These are phyloP conservation scores for Pao palembangensis DNA, from an alignment of 2,113 vertebrate genomes.

Conservation along the genomic window DNA sequence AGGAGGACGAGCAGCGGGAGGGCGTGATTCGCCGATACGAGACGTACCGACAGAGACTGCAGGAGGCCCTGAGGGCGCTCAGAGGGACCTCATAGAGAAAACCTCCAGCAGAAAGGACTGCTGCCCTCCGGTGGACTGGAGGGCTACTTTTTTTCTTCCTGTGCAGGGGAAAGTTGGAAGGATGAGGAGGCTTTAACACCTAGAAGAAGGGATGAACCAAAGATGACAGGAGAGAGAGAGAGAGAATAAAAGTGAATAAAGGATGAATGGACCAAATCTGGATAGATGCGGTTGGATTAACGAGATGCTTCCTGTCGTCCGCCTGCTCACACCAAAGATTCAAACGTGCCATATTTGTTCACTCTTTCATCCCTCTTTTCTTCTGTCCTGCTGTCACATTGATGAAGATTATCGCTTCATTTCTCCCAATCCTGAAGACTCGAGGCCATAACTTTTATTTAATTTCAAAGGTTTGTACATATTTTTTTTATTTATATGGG, in stretches of 20 bases:
- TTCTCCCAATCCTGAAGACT: constrained; percentile 52
- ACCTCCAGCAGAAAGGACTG: not conserved
- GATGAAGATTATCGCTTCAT: constrained; percentile 28
- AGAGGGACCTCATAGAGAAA: constrained; percentile 74
- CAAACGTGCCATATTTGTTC: constrained; percentile 60
- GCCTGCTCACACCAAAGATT: constrained; percentile 54
- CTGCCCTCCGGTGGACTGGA: constrained; percentile 24
- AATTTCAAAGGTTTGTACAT: constrained; percentile 74
- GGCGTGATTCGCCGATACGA: constrained; percentile 79
- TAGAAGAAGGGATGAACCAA: constrained; percentile 9
- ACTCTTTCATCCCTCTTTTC: constrained; percentile 27
- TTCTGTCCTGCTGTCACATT: constrained; percentile 36
- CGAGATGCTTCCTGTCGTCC: constrained; percentile 3
- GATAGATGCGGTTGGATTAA: not conserved
- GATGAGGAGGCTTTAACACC: constrained; percentile 4
- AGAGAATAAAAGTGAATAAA: constrained; percentile 3
- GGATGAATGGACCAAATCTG: constrained; percentile 2
- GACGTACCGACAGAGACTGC: constrained; percentile 83
- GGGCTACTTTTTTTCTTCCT: not conserved
- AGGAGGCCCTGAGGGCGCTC: constrained; percentile 78
- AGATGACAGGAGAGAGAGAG: not conserved
- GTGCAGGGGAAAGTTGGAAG: constrained; percentile 3
- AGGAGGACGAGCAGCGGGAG: constrained; percentile 86
- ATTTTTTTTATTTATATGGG: constrained; percentile 75
- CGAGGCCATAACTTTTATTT: constrained; percentile 57